phyloP scores from a whole-genome alignment of 2,797 vertebrate genomes.

The Enteromius radiatus region DNA sequence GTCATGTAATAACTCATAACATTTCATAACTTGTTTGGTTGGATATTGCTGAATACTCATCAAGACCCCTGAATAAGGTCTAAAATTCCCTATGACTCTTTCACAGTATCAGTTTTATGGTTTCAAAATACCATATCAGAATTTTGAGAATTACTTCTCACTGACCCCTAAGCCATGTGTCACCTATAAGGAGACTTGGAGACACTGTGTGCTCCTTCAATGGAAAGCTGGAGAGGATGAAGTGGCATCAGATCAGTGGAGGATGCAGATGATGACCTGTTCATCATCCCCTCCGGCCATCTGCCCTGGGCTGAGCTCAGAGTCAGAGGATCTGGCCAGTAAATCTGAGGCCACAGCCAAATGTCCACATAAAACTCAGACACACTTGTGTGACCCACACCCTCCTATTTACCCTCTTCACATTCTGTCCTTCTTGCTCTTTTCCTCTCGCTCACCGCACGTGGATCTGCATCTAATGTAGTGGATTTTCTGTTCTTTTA shows the following conservation, averaged over 20 bases:
- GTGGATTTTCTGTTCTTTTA: neutral
- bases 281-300: conserved; percentile 24
- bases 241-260: conserved; percentile 42
- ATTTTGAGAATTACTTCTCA: neutral
- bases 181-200: neutral
- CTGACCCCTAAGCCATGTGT: neutral
- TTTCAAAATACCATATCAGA: neutral
- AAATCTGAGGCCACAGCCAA: conserved; percentile 39
- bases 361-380: conserved; percentile 36
- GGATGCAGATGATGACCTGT: conserved; percentile 56
- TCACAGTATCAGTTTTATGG: neutral
- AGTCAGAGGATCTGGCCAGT: conserved; percentile 18
- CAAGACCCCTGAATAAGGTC: neutral
- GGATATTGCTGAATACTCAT: neutral
- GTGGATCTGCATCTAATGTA: conserved; percentile 2
- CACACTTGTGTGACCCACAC: conserved; percentile 24
- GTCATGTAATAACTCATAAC: neutral
- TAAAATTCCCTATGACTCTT: neutral
- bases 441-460: neutral
- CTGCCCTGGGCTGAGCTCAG: conserved; percentile 30
- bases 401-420: conserved; percentile 19
- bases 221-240: conserved; percentile 22
- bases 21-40: neutral
- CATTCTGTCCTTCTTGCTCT: conserved; percentile 1
- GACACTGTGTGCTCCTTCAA: neutral